These are phyloP conservation scores for Chelon auratus DNA, from an alignment of 2,797 vertebrate species.

Conservation along the genomic window DNA sequence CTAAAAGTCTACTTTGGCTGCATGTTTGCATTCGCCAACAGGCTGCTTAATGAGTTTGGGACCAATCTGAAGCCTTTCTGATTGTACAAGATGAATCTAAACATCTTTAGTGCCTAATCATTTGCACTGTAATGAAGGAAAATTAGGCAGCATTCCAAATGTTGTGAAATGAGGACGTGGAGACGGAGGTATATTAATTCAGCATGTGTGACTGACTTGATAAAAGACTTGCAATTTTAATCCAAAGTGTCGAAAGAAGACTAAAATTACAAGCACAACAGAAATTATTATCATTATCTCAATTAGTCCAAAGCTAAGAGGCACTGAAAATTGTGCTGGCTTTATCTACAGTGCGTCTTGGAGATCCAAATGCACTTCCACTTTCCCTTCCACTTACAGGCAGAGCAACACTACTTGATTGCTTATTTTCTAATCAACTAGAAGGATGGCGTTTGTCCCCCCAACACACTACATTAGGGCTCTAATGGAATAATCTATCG, in stretches of 20 bases:
- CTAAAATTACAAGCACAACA: constrained; percentile 60
- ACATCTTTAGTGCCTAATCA: neutral
- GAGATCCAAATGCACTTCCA: constrained; percentile 76
- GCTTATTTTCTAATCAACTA: constrained; percentile 86
- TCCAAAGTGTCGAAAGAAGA: constrained; percentile 31
- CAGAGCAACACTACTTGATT: constrained; percentile 71
- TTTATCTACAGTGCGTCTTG: constrained; percentile 69
- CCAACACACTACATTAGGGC: constrained; percentile 84
- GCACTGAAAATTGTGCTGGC: constrained; percentile 60
- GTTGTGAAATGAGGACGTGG: constrained; percentile 39
- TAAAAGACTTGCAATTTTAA: constrained; percentile 49
- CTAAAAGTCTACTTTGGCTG: neutral
- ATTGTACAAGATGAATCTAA: neutral
- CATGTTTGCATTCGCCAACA: too few species aligned
- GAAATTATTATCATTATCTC: constrained; percentile 71
- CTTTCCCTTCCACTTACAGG: constrained; percentile 74
- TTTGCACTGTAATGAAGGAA: constrained; percentile 13
- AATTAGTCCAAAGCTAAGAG: constrained; percentile 69
- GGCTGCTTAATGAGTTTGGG: neutral
- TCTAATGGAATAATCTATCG: constrained; percentile 86
- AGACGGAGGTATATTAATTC: constrained; percentile 47
- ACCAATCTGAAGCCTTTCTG: too few species aligned
- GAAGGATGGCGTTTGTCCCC: constrained; percentile 83
- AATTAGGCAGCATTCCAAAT: constrained; percentile 26
- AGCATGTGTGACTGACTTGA: constrained; percentile 48